Evolutionary conservation across 1,140 invertebrate species (phyloP).

Genomic region (Heliothis virescens): DNA sequence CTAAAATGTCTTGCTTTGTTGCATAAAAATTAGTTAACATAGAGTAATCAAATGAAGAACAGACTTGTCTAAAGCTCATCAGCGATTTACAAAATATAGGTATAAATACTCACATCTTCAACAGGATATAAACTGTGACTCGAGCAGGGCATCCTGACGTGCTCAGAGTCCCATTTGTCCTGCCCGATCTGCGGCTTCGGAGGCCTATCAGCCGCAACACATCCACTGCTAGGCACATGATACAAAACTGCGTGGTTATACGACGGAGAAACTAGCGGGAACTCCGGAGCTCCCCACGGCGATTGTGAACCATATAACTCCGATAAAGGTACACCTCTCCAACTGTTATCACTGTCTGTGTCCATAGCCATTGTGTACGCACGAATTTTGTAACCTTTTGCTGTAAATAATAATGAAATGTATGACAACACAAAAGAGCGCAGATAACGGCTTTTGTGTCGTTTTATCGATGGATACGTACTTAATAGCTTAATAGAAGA

Average conservation of each 20-base stretch:
- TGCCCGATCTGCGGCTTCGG: conserved; percentile 88
- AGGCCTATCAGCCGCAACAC: conserved; percentile 66
- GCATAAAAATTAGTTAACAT: too few relatives aligned
- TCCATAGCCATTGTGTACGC: conserved; percentile 14
- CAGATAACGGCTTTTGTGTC: background rate
- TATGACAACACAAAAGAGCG: background rate
- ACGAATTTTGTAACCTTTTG: background rate
- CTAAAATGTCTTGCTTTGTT: too few relatives aligned
- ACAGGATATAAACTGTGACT: conserved; percentile 91
- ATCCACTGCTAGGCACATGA: conserved; percentile 80
- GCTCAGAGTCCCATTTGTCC: conserved; percentile 92
- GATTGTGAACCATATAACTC: conserved; percentile 76
- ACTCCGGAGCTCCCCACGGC: conserved; percentile 81
- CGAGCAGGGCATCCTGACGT: conserved; percentile 95
- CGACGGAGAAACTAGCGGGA: conserved; percentile 74
- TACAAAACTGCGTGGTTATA: conserved; percentile 87
- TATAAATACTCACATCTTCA: conserved; percentile 87
- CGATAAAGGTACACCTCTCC: conserved; percentile 74
- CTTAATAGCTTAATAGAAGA: background rate
- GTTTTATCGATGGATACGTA: background rate
- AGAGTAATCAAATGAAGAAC: too few relatives aligned
- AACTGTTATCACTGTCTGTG: conserved; percentile 47
- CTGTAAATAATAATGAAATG: conserved; percentile 13
- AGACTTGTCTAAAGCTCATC: too few relatives aligned
- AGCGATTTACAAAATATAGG: too few relatives aligned